A percentile compares a stretch with the other conserved stretches of the same genome.
These are phyloP conservation scores for Steinernema khuongi DNA, from an alignment of 1,140 invertebrate genomes.

Conservation along the genomic window DNA sequence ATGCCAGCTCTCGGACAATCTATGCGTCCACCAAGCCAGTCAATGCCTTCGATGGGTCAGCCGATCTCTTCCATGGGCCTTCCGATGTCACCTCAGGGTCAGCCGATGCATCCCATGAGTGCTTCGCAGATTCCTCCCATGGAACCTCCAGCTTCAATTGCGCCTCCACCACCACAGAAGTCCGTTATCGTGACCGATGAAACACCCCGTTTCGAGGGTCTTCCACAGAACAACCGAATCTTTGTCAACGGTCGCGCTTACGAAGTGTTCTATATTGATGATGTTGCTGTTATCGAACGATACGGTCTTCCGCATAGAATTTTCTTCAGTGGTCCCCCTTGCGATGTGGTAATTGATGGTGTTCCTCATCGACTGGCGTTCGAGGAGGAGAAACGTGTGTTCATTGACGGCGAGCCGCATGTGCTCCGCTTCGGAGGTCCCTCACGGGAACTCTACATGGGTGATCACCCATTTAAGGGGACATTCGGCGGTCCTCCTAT, in stretches of 20 bases:
- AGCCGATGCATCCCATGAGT: not conserved
- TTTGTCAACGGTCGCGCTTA: constrained; percentile 58
- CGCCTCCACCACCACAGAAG: constrained; percentile 2
- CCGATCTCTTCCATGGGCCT: not conserved
- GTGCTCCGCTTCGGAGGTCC: constrained; percentile 81
- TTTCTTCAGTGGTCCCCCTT: constrained; percentile 32
- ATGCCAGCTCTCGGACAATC: no score
- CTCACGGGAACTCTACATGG: constrained; percentile 81
- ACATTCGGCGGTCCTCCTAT: constrained; percentile 84
- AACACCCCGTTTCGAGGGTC: constrained; percentile 30
- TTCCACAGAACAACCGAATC: constrained; percentile 54
- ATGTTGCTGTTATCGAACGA: constrained; percentile 52
- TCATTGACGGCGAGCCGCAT: constrained; percentile 61
- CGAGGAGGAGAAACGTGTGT: constrained; percentile 58
- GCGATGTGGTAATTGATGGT: constrained; percentile 40
- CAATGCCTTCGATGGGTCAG: not conserved
- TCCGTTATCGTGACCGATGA: constrained; percentile 27
- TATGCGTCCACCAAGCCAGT: no score
- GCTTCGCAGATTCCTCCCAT: no score
- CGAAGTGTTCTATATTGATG: constrained; percentile 52
- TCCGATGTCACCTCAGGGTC: not conserved
- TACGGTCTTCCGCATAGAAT: constrained; percentile 41
- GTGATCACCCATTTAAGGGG: constrained; percentile 77
- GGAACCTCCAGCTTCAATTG: not conserved
- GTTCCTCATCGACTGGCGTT: constrained; percentile 40